These are phyloP conservation scores for Stomatorhinus walkeri DNA, from an alignment of 2,797 vertebrate genomes.

Conservation along the genomic window DNA sequence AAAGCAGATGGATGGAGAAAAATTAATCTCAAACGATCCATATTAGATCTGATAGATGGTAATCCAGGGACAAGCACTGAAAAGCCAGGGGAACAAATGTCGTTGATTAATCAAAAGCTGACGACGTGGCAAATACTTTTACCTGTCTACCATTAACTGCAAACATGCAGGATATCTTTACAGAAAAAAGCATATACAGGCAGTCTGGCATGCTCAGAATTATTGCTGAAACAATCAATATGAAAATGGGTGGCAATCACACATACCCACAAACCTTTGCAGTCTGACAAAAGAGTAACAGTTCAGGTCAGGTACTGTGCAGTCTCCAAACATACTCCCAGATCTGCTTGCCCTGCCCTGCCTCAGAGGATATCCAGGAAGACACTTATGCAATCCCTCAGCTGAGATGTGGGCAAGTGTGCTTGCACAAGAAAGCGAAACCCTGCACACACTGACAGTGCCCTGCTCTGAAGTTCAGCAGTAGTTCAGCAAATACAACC, in stretches of 20 bases:
- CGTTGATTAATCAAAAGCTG: neutral
- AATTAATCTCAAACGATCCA: neutral
- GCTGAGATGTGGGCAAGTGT: neutral
- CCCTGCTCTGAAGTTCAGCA: constrained; percentile 2
- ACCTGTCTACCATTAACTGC: neutral
- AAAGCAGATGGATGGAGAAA: neutral
- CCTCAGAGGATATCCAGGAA: neutral
- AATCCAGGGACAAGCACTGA: neutral
- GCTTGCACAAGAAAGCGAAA: neutral
- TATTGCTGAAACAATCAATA: neutral
- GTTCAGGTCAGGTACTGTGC: neutral
- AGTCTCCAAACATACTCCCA: neutral
- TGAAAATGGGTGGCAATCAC: neutral
- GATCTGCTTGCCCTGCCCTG: neutral
- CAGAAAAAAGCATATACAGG: neutral
- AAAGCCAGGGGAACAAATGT: neutral
- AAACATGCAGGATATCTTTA: neutral
- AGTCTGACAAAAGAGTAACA: neutral
- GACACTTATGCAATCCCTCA: neutral
- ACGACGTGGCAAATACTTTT: neutral
- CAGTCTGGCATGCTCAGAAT: neutral
- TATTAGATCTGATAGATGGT: neutral
- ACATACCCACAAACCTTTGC: neutral
- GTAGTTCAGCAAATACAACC: neutral
- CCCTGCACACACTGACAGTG: neutral